Percentiles rank a stretch among this genome's conserved stretches.
Evolutionary conservation across 2,888 invertebrate genomes (phyloP).

Genomic region (Mesorhabditis belari): DNA sequence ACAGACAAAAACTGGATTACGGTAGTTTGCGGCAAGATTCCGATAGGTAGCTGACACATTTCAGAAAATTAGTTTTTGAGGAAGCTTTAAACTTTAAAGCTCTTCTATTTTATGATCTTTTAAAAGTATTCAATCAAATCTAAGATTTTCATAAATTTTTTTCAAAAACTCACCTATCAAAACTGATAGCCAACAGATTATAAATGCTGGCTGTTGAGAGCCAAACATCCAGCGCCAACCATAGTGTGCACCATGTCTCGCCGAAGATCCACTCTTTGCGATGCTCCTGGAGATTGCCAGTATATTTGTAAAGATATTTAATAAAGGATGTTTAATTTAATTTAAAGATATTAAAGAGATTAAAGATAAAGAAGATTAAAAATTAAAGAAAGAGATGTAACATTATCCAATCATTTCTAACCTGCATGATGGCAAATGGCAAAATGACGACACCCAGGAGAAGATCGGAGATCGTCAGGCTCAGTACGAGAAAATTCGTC

Average conservation of each 20-base stretch:
- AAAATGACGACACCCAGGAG: constrained; percentile 88
- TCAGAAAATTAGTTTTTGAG: too few species aligned
- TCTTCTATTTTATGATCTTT: too few species aligned
- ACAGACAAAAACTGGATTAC: too few species aligned
- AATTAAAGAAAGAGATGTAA: too few species aligned
- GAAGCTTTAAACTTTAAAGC: too few species aligned
- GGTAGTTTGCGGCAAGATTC: too few species aligned
- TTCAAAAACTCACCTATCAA: constrained; percentile 61
- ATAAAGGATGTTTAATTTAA: not conserved
- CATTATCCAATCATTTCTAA: constrained; percentile 61
- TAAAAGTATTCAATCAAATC: too few species aligned
- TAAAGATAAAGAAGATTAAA: too few species aligned
- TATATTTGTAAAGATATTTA: not conserved
- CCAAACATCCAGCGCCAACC: constrained; percentile 94
- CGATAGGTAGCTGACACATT: too few species aligned
- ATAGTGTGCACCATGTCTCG: constrained; percentile 85
- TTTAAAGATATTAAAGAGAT: not conserved
- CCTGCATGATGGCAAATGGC: constrained; percentile 89
- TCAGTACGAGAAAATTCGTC: constrained; percentile 93
- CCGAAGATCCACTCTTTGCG: constrained; percentile 88
- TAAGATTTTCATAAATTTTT: too few species aligned
- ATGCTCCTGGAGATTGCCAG: constrained; percentile 40
- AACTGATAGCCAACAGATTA: constrained; percentile 86
- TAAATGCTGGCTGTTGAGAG: constrained; percentile 94
- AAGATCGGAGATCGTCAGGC: constrained; percentile 87